Evolutionary conservation across 2,113 vertebrate species (phyloP), one percentile per base, ranked within the genome.

Genomic region (Hippocampus abdominalis): DNA sequence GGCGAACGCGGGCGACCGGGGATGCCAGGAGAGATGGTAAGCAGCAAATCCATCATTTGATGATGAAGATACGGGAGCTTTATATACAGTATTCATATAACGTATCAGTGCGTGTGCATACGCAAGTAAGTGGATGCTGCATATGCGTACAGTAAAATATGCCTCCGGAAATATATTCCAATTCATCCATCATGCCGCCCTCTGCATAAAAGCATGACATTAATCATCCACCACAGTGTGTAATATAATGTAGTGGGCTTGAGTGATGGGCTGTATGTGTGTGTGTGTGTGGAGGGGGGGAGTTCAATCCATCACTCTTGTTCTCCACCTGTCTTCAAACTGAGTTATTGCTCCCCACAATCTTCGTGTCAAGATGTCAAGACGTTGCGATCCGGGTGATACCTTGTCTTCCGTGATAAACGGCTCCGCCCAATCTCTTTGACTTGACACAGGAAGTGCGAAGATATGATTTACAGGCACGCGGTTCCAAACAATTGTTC

Each of bases 1-100:
- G 95, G 95, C 27, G 72, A 89, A 12, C 88, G 86, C 0, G 95
- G 95, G 5, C 68, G n/a, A 44, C 90, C 91, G 9, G 95, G 94
- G 27, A 86, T 12, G 21, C 64, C 29, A 18, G 95, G 95, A 11
- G 88, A 93, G 69, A 85, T 71, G 93, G 95, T 95, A 80, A 90
- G 56, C 25, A n/a, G 5, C 40, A 9, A 48, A 60, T 65, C 7
- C 36, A 59, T 23, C 3, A 49, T 2, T 39, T 73, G 9, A 46
- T 73, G 9, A 46, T 61, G 2, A 48, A 64, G 21, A 16, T 2
- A 53, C 32, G 32, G 32, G 32, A 36, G 5, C 5, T 36, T 6
- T 10, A 11, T 54, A 23, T 1, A n/a, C n/a, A n/a, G n/a, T n/a
- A 3, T 54, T 21, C 51, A 23, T 27, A 6, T 2, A 25, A 25